A percentile compares a stretch with the other conserved stretches of the same genome.
Evolutionary conservation across 2,888 invertebrate genomes (phyloP).

Genomic region (Cremastinae sp.): DNA sequence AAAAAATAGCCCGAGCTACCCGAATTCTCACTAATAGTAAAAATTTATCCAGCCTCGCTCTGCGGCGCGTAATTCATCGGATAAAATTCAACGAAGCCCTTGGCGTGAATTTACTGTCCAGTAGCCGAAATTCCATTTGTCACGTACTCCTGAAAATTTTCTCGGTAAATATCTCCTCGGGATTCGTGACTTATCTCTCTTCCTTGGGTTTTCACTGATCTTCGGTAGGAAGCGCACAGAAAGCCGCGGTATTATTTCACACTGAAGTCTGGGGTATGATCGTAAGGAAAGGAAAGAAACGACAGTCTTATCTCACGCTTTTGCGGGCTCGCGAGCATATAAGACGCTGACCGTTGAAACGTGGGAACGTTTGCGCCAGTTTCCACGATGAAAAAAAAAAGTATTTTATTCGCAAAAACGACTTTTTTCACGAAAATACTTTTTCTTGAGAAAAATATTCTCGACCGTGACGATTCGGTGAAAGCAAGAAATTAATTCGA

Average conservation of each 20-base stretch:
- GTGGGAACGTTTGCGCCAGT: conserved; percentile 25
- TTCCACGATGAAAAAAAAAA: conserved; percentile 1
- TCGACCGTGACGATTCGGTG: too few relatives aligned
- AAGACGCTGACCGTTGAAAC: conserved; percentile 24
- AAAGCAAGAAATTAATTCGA: too few relatives aligned
- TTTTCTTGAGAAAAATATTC: too few relatives aligned
- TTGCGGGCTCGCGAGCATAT: conserved; percentile 7
- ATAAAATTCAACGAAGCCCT: too few relatives aligned
- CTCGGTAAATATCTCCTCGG: neutral
- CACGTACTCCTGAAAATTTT: conserved; percentile 4
- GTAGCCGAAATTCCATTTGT: too few relatives aligned
- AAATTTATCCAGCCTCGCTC: too few relatives aligned
- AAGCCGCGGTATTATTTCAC: conserved; percentile 22
- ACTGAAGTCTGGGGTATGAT: neutral
- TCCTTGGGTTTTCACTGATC: neutral
- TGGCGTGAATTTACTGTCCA: too few relatives aligned
- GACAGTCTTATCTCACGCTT: conserved; percentile 26
- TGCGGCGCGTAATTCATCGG: too few relatives aligned
- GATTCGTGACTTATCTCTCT: conserved; percentile 25
- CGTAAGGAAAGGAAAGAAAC: conserved; percentile 39
- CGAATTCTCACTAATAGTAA: neutral
- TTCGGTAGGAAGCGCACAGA: neutral
- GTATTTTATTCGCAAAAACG: conserved; percentile 11
- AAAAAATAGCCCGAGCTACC: neutral
- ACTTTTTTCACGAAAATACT: neutral